phyloP scores from a whole-genome alignment of 2,888 invertebrate species.

The Orthonevra nobilis region DNA sequence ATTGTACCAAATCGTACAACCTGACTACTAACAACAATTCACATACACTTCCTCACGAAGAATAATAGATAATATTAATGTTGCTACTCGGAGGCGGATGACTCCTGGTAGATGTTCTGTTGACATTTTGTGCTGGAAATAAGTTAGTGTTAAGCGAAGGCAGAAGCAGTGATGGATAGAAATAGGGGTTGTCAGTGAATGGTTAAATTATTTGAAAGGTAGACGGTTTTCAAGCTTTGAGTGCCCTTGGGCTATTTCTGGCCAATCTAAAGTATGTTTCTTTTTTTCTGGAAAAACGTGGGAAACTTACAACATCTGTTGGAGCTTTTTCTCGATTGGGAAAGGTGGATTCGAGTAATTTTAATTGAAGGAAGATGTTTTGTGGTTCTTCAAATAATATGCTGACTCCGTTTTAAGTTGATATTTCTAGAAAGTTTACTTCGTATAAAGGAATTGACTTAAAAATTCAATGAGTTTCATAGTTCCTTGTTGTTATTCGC shows the following conservation, averaged over 20 bases:
- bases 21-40: slow-evolving; percentile 55
- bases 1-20: slow-evolving; percentile 35
- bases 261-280: no score
- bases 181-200: slow-evolving; percentile 60
- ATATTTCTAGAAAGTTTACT: no score
- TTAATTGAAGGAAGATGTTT: no score
- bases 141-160: slow-evolving; percentile 36
- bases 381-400: no score
- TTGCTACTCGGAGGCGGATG: slow-evolving; percentile 48
- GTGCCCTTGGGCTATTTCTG: slow-evolving; percentile 51
- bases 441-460: no score
- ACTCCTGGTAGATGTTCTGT: slow-evolving; percentile 48
- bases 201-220: slow-evolving; percentile 46
- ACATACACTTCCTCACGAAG: slow-evolving; percentile 47
- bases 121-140: slow-evolving; percentile 57
- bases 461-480: no score
- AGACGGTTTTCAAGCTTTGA: slow-evolving; percentile 12
- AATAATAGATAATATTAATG: slow-evolving; percentile 66
- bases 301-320: no score
- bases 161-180: slow-evolving; percentile 54
- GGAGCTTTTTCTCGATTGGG: no score
- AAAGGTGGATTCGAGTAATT: no score
- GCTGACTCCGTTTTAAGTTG: no score
- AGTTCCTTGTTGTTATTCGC: no score
- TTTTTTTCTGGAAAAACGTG: no score